Conservation (phyloP, 64 coral and sea anemone species). For the Astreopora myriophthalma region DNA sequence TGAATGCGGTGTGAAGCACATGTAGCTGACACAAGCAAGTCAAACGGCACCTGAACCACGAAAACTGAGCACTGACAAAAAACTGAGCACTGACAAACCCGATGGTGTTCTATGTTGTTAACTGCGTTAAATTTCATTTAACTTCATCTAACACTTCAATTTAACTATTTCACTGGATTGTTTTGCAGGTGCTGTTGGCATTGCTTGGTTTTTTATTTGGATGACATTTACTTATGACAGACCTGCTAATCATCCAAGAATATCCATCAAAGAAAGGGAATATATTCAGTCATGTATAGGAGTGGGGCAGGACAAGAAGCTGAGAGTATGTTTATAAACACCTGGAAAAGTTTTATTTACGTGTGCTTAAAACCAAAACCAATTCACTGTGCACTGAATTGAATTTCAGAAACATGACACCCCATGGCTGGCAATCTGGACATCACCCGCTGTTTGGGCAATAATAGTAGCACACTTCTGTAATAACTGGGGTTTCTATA, state of each 20-base stretch:
- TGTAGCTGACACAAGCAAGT: too few relatives aligned
- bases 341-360: too few relatives aligned
- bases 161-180: background rate
- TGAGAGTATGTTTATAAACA: slow-evolving; percentile 28
- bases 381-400: background rate
- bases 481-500: slow-evolving; percentile 90
- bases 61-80: too few relatives aligned
- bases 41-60: too few relatives aligned
- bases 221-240: slow-evolving; percentile 75
- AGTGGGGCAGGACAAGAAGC: slow-evolving; percentile 72
- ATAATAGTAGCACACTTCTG: slow-evolving; percentile 82
- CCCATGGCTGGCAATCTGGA: slow-evolving; percentile 78
- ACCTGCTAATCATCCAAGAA: slow-evolving; percentile 82
- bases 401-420: slow-evolving; percentile 37
- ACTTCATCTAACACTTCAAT: too few relatives aligned
- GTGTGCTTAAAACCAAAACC: too few relatives aligned
- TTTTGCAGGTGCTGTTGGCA: slow-evolving; percentile 69
- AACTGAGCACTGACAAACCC: too few relatives aligned
- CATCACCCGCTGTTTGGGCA: slow-evolving; percentile 76
- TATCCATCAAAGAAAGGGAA: slow-evolving; percentile 74
- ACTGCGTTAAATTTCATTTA: too few relatives aligned
- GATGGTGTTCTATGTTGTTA: too few relatives aligned
- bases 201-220: slow-evolving; percentile 89
- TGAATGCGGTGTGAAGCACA: too few relatives aligned
- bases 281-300: slow-evolving; percentile 84